phyloP scores from a whole-genome alignment of 2,888 invertebrate genomes.

The Amiota communis region DNA sequence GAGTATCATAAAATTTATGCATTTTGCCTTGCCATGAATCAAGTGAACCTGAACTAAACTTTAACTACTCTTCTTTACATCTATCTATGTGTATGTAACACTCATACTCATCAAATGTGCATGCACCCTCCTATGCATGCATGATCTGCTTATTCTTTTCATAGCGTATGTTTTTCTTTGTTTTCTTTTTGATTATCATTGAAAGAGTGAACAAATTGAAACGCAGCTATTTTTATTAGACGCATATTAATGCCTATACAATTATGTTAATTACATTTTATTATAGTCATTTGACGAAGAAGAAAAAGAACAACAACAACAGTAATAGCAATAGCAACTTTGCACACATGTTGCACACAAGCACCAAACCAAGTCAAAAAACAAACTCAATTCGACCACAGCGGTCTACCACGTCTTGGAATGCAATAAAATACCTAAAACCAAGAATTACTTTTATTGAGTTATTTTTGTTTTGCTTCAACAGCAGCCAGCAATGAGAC shows the following conservation, averaged over 20 bases:
- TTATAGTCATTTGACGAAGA: conserved; percentile 48
- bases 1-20: neutral
- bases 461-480: conserved; percentile 50
- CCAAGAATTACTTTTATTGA: conserved; percentile 61
- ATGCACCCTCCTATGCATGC: neutral
- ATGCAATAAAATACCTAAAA: neutral
- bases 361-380: conserved; percentile 7
- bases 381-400: neutral
- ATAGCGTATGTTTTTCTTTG: neutral
- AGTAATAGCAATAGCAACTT: conserved; percentile 39
- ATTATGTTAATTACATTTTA: conserved; percentile 61
- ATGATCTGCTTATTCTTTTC: neutral
- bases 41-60: neutral
- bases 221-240: conserved; percentile 27
- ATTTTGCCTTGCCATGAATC: neutral
- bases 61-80: neutral
- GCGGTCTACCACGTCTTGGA: neutral
- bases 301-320: neutral
- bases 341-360: conserved; percentile 4
- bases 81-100: neutral
- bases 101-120: too few relatives aligned
- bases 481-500: conserved; percentile 11
- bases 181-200: neutral
- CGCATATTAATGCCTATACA: conserved; percentile 65
- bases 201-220: conserved; percentile 34